These are phyloP conservation scores for Heterotis niloticus DNA, from an alignment of 2,113 vertebrate genomes.

Conservation along the genomic window DNA sequence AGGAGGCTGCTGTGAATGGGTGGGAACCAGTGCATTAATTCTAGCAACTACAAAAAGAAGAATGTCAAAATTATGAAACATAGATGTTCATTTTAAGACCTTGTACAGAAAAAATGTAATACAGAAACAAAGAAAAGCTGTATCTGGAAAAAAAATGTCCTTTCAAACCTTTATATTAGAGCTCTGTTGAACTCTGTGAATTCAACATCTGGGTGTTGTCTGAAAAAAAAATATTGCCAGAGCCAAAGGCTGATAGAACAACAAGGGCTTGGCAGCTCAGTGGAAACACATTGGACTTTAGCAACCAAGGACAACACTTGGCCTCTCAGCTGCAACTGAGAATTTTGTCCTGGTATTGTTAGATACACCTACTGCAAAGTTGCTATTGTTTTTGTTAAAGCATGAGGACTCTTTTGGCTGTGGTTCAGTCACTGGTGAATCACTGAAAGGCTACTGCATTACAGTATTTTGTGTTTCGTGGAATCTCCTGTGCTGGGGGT, in stretches of 20 bases:
- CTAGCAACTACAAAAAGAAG: not conserved
- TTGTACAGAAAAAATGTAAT: too few species aligned
- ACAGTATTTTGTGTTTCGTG: not conserved
- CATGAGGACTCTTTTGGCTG: not conserved
- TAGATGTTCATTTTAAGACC: not conserved
- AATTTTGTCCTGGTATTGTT: not conserved
- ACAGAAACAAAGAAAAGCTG: not conserved
- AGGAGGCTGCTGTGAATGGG: not conserved
- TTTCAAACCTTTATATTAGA: not conserved
- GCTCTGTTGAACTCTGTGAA: constrained; percentile 2
- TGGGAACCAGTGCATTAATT: not conserved
- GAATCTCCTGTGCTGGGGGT: not conserved
- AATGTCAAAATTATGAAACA: not conserved
- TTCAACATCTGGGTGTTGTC: constrained; percentile 2
- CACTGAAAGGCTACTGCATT: not conserved
- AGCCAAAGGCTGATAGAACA: not conserved
- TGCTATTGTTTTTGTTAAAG: constrained; percentile 7
- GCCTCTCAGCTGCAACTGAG: not conserved
- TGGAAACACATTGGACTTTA: constrained; percentile 5
- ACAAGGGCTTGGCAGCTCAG: not conserved
- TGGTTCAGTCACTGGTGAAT: not conserved
- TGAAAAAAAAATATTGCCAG: not conserved
- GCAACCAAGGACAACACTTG: constrained; percentile 15
- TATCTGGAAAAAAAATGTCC: not conserved
- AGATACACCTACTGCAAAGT: constrained; percentile 17